Percentiles rank a stretch among this genome's conserved stretches.
These are phyloP conservation scores for Drymodes brunneopygia DNA, from an alignment of 2,113 vertebrate genomes.

Conservation along the genomic window DNA sequence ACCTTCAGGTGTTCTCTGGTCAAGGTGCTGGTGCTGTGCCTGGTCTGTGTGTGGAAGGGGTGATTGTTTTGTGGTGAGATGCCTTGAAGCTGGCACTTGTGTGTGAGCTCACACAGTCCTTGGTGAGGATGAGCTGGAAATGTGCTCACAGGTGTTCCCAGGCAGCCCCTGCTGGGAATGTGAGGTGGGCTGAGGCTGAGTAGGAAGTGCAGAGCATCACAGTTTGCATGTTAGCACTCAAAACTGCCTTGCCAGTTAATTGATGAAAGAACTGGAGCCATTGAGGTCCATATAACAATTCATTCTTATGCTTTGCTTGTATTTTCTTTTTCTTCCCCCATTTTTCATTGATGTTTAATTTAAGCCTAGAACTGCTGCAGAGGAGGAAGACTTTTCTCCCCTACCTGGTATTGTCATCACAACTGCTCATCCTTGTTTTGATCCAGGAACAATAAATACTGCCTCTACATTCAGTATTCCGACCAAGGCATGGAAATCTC, in stretches of 20 bases:
- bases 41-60: background rate
- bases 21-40: background rate
- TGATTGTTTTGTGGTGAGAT: background rate
- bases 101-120: background rate
- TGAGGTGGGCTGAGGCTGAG: background rate
- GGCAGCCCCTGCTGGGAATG: background rate
- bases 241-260: background rate
- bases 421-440: background rate
- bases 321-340: background rate
- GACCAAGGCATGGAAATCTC: background rate
- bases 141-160: fast-evolving
- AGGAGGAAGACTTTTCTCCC: background rate
- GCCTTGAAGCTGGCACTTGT: background rate
- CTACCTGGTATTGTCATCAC: background rate
- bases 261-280: background rate
- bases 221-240: background rate
- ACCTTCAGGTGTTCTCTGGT: background rate
- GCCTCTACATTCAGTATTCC: background rate
- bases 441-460: background rate
- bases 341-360: background rate
- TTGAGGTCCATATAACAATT: background rate
- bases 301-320: background rate
- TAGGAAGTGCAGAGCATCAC: background rate
- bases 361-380: background rate
- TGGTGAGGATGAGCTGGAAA: fast-evolving